Base-by-base conservation (phyloP, 2,888 invertebrate species). In the Chymomyza caudatula region DNA sequence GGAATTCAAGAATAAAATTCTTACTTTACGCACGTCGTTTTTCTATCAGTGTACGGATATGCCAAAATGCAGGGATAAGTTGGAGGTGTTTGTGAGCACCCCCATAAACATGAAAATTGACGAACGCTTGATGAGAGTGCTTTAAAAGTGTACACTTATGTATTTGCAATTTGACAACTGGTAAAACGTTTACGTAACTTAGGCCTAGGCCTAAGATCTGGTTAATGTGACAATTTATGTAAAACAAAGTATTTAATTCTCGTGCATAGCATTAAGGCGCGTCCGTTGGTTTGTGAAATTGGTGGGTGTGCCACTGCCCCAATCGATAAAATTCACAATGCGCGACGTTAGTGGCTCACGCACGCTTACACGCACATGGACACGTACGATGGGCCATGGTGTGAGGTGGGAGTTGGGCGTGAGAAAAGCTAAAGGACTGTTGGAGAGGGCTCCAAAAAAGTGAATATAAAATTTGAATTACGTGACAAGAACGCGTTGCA, bases 381-480 rank as follows among this genome's bases (percentile, higher is more conserved):
- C 65, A 69, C 67, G 69, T 23, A 59, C 54, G 53, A 72, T 60
- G 58, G 22, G 37, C 42, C 20, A 6, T 6, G 59, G 37, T 49
- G 22, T 37, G 25, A 25, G 13, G n/a, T 1, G 11, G 22, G 25
- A 4, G 22, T 49, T 1, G 17, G 1, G 43, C 3, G 15, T 17
- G 29, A 37, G 29, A 37, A 37, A 37, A 37, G 29, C 29, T 37
- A 37, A 37, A 11, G 29, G 11, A 37, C 29, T 37, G 8, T 17
- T 15, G 23, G 13, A n/a, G 44, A 25, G 23, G 17, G 60, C 29
- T 13, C 65, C 66, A 58, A 55, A 78, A 67, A 69, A 76, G 77
- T 85, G 74, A 82, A 85, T 82, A 77, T 83, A 79, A 82, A 80
- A 83, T 85, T 80, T 70, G 76, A 80, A 84, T 86, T 84, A 86